These are phyloP conservation scores for Lucilia cuprina DNA, from an alignment of 1,140 invertebrate genomes.

Conservation along the genomic window DNA sequence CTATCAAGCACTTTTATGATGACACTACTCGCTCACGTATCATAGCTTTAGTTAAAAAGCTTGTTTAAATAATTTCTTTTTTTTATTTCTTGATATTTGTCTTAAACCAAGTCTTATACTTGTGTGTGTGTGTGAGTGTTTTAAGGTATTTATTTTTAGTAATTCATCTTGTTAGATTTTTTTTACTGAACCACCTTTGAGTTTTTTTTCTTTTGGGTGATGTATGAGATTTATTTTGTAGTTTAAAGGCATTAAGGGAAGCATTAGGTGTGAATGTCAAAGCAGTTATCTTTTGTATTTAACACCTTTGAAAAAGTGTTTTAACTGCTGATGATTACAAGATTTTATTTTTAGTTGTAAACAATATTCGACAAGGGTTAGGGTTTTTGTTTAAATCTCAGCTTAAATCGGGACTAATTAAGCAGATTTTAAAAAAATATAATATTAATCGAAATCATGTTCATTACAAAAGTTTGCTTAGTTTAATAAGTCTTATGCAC, in stretches of 20 bases:
- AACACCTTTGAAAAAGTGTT: neutral
- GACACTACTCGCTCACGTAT: neutral
- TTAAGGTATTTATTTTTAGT: neutral
- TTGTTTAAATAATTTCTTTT: neutral
- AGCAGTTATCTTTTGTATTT: slow-evolving; percentile 20
- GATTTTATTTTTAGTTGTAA: neutral
- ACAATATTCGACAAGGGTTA: too few species aligned
- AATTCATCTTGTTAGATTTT: neutral
- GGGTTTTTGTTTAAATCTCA: too few species aligned
- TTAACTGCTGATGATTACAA: neutral
- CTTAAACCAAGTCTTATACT: neutral
- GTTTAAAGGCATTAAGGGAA: neutral
- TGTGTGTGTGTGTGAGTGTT: neutral
- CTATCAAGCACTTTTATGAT: neutral
- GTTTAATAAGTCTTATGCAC: too few species aligned
- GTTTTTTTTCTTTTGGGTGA: neutral
- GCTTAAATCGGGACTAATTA: too few species aligned
- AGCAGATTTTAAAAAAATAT: too few species aligned
- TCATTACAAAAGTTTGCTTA: too few species aligned
- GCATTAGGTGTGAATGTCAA: slow-evolving; percentile 25
- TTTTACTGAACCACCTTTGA: neutral
- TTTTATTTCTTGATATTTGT: neutral
- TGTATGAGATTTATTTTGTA: neutral
- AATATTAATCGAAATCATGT: too few species aligned
- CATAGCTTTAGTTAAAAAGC: neutral